These are phyloP conservation scores for Laothoe populi DNA, from an alignment of 2,888 invertebrate species.

Conservation along the genomic window DNA sequence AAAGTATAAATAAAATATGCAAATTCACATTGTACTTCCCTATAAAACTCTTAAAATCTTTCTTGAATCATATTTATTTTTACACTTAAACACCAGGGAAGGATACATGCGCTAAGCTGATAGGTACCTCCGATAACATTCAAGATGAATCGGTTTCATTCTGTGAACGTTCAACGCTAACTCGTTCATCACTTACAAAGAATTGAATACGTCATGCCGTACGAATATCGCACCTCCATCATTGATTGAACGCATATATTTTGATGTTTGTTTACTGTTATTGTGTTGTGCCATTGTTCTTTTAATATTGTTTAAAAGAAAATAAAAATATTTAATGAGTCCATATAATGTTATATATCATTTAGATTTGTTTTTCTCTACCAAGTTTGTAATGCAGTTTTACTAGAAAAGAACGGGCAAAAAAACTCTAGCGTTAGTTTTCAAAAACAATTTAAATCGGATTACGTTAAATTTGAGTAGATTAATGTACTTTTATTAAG, in stretches of 20 bases:
- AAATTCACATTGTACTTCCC: neutral
- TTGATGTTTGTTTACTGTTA: neutral
- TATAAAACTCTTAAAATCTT: neutral
- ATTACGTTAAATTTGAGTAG: no score
- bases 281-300: no score
- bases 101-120: slow-evolving; percentile 10
- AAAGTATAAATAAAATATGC: no score
- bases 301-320: no score
- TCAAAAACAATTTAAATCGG: no score
- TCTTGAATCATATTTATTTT: neutral
- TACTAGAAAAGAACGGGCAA: no score
- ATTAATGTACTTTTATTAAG: no score
- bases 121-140: slow-evolving; percentile 31
- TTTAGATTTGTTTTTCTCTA: no score
- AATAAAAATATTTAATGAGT: no score
- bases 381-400: no score
- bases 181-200: slow-evolving; percentile 53
- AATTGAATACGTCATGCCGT: slow-evolving; percentile 46
- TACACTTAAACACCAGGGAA: neutral
- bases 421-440: no score
- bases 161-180: slow-evolving; percentile 45
- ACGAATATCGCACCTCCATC: slow-evolving; percentile 23
- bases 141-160: slow-evolving; percentile 53
- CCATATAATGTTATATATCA: no score
- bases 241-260: neutral